Base-by-base conservation (phyloP, 2,888 invertebrate species). In the Drosophila recens region DNA sequence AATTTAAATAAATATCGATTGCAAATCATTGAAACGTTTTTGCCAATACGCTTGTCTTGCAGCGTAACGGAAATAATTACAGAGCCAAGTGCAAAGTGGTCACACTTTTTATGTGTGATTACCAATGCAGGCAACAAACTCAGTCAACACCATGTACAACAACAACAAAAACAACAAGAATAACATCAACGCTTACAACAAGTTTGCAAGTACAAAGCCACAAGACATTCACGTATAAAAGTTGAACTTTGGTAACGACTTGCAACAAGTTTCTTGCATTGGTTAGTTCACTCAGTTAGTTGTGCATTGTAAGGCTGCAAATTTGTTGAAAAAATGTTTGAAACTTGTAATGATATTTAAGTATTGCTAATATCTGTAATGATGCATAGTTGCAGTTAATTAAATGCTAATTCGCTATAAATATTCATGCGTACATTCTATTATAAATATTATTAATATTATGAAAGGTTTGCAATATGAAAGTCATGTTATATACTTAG, bases 141-240 rank as follows among this genome's bases (percentile, higher is more conserved):
- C 42, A 43, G 48, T 52, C 38, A 66, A 58, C 57, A 42, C 46
- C 30, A 20, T 38, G 38, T 15, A 30, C 48, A 34, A 45, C 38
- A 58, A 17, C 10, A 8, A 30, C 6, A 8, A n/a, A n/a, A n/a
- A 30, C 6, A 40, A 40, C 15, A 42, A 45, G 20, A 20, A 42
- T 9, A 27, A n/a, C 30, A 69, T 54, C 42, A 70, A 45, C 33
- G 53, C 27, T 52, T 40, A 56, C 20, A 67, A 56, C 67, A 65
- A 74, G 74, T 67, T 69, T 67, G 34, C 54, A 11, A 56, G 43
- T n/a, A 27, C 36, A 46, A 76, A 74, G 36, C 78, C 71, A 59
- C 70, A 81, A 79, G 69, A 54, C 61, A 68, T 65, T 75, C 49
- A 61, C 68, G 49, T 61, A 64, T 61, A 49, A 76, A 69, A 69